Evolutionary conservation across 1,140 invertebrate genomes (phyloP).

Genomic region (Nixonia krombeini): DNA sequence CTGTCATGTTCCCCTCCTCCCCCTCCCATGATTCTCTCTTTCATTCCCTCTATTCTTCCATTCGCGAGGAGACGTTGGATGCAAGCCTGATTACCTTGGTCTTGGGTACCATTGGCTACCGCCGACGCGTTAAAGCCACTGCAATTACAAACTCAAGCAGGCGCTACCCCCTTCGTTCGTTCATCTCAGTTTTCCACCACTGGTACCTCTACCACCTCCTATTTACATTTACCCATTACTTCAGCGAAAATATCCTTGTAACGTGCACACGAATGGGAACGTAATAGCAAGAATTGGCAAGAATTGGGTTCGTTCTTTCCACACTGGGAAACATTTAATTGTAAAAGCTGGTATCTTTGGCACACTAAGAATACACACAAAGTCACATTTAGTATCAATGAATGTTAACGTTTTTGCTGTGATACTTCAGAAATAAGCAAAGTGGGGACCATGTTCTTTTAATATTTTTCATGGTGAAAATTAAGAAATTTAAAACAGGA

Average conservation of each 20-base stretch:
- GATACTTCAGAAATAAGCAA: too few species aligned
- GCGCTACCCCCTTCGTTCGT: conserved; percentile 31
- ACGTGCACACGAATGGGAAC: conserved; percentile 41
- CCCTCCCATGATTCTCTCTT: conserved; percentile 20
- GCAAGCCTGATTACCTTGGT: conserved; percentile 63
- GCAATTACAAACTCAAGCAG: conserved; percentile 69
- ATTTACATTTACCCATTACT: conserved; percentile 63
- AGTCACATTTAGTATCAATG: too few species aligned
- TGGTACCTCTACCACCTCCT: conserved; percentile 13
- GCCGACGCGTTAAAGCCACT: conserved; percentile 65
- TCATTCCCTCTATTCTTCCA: conserved; percentile 26
- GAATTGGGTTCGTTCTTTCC: conserved; percentile 48
- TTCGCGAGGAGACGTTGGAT: conserved; percentile 54
- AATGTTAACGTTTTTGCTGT: too few species aligned
- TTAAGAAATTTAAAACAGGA: too few species aligned
- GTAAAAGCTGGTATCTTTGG: too few species aligned
- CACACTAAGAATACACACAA: too few species aligned
- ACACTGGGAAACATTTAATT: too few species aligned
- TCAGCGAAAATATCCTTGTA: conserved; percentile 66
- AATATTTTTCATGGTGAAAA: too few species aligned
- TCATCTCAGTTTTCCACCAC: too few species aligned
- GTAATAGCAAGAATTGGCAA: conserved; percentile 37
- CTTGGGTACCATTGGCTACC: conserved; percentile 64
- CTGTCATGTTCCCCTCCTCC: conserved; percentile 17
- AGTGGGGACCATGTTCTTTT: too few species aligned